Evolutionary conservation across 2,113 vertebrate species (phyloP), one percentile per base, ranked within the genome.

Genomic region (Colinus virginianus): DNA sequence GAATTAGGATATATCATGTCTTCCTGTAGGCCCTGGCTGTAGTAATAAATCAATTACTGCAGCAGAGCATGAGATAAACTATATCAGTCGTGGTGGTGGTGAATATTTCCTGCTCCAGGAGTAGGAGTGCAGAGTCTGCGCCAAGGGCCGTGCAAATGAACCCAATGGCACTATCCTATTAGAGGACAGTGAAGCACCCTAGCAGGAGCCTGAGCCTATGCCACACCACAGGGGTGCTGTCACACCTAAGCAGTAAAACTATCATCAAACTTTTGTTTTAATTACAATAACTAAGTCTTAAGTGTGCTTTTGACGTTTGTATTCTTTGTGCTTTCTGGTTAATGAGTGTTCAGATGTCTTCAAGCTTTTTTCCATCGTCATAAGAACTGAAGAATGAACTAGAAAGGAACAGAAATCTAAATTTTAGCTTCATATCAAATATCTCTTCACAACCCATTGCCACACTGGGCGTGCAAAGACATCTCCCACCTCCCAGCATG

Each of bases 111-210:
- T 79, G 2, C 49, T 75, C 61, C 28, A 30, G 45, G 80, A 51
- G 64, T 7, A 74, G 71, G 61, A 93, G 43, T 40, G 26, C 72
- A 42, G 76, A 63, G 62, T 32, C 53, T 84, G 61, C 36, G 76
- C 26, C 58, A 58, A 53, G 30, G 42, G 53, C 53, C 2, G 9
- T 56, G 9, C 53, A 32, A 11, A 32, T 56, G 53, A 32, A 56
- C 0, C 0, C 42, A 55, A 48, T 49, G 42, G 36, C 53, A 28
- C 58, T 61, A 34, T 18, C 5, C 3, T 58, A 5, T 16, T 43
- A 40, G 20, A 80, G 69, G 56, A 43, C 51, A 28, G 30, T 25
- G 12, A 22, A 34, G 34, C 1, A 1, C 49, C 90, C 40, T 67
- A 1, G 0, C 61, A 55, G 62, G 62, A 80, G 15, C 48, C 46